Base-by-base conservation (phyloP, 2,113 vertebrate genomes). In the Lethenteron camtschaticum region DNA sequence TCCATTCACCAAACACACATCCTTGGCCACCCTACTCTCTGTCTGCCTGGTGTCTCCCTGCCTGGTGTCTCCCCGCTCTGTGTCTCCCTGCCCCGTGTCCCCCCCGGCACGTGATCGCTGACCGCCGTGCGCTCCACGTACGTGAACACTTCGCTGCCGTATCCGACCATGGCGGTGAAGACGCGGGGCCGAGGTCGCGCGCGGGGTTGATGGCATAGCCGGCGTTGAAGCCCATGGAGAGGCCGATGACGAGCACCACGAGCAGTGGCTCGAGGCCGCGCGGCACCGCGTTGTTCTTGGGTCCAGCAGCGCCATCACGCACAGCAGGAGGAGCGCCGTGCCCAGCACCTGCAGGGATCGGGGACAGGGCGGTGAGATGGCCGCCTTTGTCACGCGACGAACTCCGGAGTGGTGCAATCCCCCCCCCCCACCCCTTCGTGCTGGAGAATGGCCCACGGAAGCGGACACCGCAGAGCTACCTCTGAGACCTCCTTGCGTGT, bases 181-280 rank as follows among this genome's bases (percentile, higher is more conserved):
- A 94, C 83, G 4, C 84, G 78, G 2, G 90, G 1, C 89, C 85
- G 0, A 95, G 72, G 72, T 89, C 90, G 4, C 85, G 75, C 0
- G 85, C 86, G 0, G 90, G 89, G 75, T 92, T 92, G 71, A 95
- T 82, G 18, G 88, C 86, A 1, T 71, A 83, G 3, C 85, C 76
- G 1, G 86, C 85, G 78, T 87, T 87, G 20, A 76, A 75, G 0
- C 84, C 83, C 85, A 87, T 82, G 2, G 85, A 81, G 69, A 79
- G 56, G 58, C 79, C 76, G 14, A 89, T 82, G 12, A 80, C 76
- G 8, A 89, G 70, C 11, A 86, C 82, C 55, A 88, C 82, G 0
- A 77, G 79, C 7, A 81, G 56, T 0, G 85, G 85, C 20, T 87
- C 78, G 68, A 89, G 74, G 1, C 78, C 80, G 1, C 72, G 11